These are phyloP conservation scores for Holothuria glaberrima DNA, from an alignment of 35 echinoderm and acorn worm species.

Conservation along the genomic window DNA sequence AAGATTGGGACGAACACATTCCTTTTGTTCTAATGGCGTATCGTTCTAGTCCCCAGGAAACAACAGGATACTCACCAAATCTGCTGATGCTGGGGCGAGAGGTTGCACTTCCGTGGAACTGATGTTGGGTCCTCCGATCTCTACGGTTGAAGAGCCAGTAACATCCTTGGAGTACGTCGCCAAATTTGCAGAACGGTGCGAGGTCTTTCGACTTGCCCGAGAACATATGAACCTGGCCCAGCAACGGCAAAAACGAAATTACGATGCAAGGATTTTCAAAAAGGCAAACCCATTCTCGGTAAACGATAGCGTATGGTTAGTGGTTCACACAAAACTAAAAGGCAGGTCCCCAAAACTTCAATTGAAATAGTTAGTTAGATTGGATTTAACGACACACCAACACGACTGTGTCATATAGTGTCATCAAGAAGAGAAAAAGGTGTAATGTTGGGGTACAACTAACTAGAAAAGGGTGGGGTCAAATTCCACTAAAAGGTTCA, in stretches of 20 bases:
- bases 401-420: too few species aligned
- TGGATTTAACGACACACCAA: too few species aligned
- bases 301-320: background rate
- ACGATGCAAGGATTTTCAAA: conserved; percentile 29
- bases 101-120: conserved; percentile 49
- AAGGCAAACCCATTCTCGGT: background rate
- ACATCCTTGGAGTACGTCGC: background rate
- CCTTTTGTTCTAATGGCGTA: conserved; percentile 67
- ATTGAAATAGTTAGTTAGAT: too few species aligned
- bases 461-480: too few species aligned
- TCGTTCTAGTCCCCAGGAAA: conserved; percentile 51
- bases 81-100: conserved; percentile 60
- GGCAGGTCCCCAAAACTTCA: conserved; percentile 39
- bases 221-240: background rate
- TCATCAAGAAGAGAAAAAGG: too few species aligned
- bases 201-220: conserved; percentile 16
- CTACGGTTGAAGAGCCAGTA: background rate
- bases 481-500: too few species aligned
- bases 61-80: conserved; percentile 51
- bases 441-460: too few species aligned
- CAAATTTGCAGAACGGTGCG: conserved; percentile 35
- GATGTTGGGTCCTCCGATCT: conserved; percentile 42
- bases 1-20: conserved; percentile 62
- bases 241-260: conserved; percentile 35
- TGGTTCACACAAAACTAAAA: background rate